Evolutionary conservation across 2,113 vertebrate species (phyloP), one percentile per base, ranked within the genome.

Genomic region (Pholis gunnellus): DNA sequence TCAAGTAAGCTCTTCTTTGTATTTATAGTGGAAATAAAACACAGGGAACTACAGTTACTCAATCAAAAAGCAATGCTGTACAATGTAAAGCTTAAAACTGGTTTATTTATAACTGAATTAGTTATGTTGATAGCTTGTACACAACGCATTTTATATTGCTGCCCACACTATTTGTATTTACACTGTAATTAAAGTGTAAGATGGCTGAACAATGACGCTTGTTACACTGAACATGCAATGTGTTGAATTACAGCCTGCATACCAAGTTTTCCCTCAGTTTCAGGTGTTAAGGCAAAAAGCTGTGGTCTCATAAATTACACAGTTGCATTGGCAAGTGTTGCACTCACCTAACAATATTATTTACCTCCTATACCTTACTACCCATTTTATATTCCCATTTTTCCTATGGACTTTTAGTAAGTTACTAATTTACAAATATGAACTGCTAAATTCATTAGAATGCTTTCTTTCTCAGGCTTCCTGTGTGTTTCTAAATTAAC

Each of bases 181-280:
- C 9, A 22, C 22, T 20, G 25, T 50, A 48, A 70, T 64, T 70
- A 20, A 34, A 11, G 48, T 25, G 14, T n/a, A 15, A 40, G 38
- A 56, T 1, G 2, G 57, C 25, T 42, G 10, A 60, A 50, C 54
- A 57, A 0, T 14, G 56, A 48, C 0, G 48, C 46, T 36, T 81
- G 27, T 80, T 76, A 65, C 85, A 9, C 68, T 64, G n/a, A 67
- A n/a, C 29, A 56, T 9, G 5, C 29, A 75, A 6, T 44, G 3
- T 67, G 44, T 67, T 44, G 17, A 9, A 66, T 75, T 64, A 50
- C 63, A 73, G n/a, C 29, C 48, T 27, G 48, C 5, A 65, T n/a
- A 56, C 14, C 65, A 44, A 68, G 60, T 77, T 84, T 81, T 57
- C 22, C 34, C 31, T 52, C 63, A n/a, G 6, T 78, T 75, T 79